Evolutionary conservation across 2,113 vertebrate species (phyloP).

Genomic region (Chinchilla lanigera): DNA sequence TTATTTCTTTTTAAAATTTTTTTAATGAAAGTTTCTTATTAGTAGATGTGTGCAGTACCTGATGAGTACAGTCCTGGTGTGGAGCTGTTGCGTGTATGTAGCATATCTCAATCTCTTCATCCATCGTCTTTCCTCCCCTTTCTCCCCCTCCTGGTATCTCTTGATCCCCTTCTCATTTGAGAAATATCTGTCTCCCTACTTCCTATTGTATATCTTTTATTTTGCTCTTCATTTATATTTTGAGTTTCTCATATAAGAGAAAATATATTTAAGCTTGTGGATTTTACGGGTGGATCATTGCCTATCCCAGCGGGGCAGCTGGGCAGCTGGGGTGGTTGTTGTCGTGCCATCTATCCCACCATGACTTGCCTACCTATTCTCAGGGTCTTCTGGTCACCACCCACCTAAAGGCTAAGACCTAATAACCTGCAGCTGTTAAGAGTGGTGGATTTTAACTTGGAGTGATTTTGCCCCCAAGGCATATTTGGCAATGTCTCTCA

Average conservation of each 20-base stretch:
- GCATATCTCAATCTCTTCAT: background rate
- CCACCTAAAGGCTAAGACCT: background rate
- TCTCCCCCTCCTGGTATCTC: background rate
- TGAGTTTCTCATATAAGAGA: background rate
- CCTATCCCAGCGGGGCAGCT: background rate
- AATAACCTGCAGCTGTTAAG: background rate
- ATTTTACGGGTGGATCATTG: background rate
- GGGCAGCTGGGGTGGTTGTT: background rate
- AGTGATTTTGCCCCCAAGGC: background rate
- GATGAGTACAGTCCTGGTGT: background rate
- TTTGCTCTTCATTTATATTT: background rate
- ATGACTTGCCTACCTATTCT: background rate
- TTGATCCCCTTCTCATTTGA: background rate
- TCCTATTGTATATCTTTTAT: background rate
- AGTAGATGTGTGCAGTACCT: background rate
- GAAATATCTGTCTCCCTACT: background rate
- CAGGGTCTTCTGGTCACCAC: background rate
- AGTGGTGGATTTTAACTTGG: background rate
- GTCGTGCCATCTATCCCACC: background rate
- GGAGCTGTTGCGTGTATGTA: background rate
- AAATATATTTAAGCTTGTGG: background rate
- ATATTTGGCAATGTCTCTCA: background rate
- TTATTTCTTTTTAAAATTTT: background rate
- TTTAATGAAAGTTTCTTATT: background rate
- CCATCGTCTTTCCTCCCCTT: background rate